Base-by-base conservation (phyloP, 2,113 vertebrate genomes). In the Chascanopsetta lugubris region DNA sequence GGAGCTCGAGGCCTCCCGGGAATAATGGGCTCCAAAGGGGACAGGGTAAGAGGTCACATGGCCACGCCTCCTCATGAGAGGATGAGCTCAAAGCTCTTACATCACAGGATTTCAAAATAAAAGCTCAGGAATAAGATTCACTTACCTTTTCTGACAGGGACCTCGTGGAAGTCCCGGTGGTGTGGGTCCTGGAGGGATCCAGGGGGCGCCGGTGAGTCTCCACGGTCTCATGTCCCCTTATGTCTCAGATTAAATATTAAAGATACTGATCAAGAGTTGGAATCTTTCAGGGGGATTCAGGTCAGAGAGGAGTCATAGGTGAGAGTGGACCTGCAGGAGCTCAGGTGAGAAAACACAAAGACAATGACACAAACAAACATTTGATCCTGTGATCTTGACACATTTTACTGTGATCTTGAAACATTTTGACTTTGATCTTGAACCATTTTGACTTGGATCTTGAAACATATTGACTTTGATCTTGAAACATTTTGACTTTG, bases 1-100 rank as follows among this genome's bases (percentile, higher is more conserved):
- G 97, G 97, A 67, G 13, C 92, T 50, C 94, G 94, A 93, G 97
- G 97, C 61, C 93, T 95, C 79, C 92, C 87, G 4, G 97, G 97
- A 48, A 89, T 97, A 67, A 47, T 81, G 74, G 97, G 97, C 47
- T 71, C 90, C 48, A 95, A 96, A 92, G 97, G 96, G 3, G 94
- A 95, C 78, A 93, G 94, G 90, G 97, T 98, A 86, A 96, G 94
- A 67, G 2, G 3, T 49, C 46, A 29, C 8, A 2, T 9, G 34
- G 12, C 34, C 27, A 29, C 3, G 15, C n/a, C n/a, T n/a, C n/a
- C n/a, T n/a, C n/a, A n/a, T n/a, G 38, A 2, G 22, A 5, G 22
- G 12, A 46, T 12, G 12, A 22, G 18, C 43, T 22, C 8, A 24
- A 46, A 12, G n/a, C n/a, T 17, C 38, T n/a, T n/a, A 6, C 11